Evolutionary conservation across 1,140 invertebrate species (phyloP), one percentile per base, ranked within the genome.

Genomic region (Pachyrhynchus sulphureomaculatus): DNA sequence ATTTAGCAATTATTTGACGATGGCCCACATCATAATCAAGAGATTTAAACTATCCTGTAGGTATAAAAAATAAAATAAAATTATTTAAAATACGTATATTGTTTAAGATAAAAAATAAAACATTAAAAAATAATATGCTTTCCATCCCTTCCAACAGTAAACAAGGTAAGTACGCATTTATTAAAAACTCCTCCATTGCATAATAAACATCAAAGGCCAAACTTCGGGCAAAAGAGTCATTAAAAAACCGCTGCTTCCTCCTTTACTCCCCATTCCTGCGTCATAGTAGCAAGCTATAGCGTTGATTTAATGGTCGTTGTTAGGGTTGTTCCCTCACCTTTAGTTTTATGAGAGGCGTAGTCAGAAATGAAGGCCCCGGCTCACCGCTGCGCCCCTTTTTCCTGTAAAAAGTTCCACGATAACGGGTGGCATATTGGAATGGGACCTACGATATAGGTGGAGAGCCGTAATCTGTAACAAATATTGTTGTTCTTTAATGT

Each of bases 391-490:
- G 33, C 37, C 55, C 54, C 49, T 49, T 20, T 37, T 24, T 53
- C 45, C 36, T 45, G 63, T 61, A 62, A 69, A 69, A 70, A 70
- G 65, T 62, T 64, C 53, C 62, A 63, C 61, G 49, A 53, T 62
- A 56, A 42, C 36, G 26, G 26, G 26, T 29, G 54, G 23, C 42
- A 8, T 24, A 24, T 45, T 5, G 26, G 24, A 52, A 41, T 55
- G 9, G 15, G 41, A 10, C 54, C 42, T 36, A 34, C 18, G 23
- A 42, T 29, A 10, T 29, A 10, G 5, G 26, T 9, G 1, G 5
- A 10, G 1, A 10, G 26, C 26, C 26, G 5, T 6, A 2, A 29
- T 29, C 26, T 9, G 26, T 6, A 29, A n/a, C n/a, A n/a, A n/a
- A n/a, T n/a, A n/a, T n/a, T n/a, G n/a, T n/a, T n/a, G n/a, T n/a